Evolutionary conservation across 2,113 vertebrate species (phyloP).

Genomic region (Cryptomyrus ogoouensis): DNA sequence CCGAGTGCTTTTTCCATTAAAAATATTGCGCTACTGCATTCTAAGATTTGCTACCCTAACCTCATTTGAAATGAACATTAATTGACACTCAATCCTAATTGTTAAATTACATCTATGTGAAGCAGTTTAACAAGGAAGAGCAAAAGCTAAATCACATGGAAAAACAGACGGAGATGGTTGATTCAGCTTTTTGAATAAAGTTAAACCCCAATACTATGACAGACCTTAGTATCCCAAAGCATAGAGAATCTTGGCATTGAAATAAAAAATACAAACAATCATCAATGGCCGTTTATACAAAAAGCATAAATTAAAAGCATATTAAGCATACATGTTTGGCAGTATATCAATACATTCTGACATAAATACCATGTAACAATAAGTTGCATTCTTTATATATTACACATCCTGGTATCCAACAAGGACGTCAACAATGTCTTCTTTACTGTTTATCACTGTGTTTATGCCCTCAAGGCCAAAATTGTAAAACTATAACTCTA

Average conservation of each 20-base stretch:
- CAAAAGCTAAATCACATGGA: background rate
- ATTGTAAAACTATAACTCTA: background rate
- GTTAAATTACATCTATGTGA: background rate
- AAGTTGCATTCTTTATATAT: background rate
- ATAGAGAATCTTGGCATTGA: background rate
- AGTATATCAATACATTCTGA: conserved; percentile 1
- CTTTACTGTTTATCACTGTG: background rate
- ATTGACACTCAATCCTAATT: background rate
- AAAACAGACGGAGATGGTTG: background rate
- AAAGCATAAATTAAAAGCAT: background rate
- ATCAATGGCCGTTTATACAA: background rate
- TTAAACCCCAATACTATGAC: background rate
- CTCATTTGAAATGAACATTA: background rate
- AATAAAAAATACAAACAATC: background rate
- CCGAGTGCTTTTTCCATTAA: background rate
- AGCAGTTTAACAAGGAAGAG: background rate
- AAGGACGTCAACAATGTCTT: background rate
- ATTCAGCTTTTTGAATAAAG: background rate
- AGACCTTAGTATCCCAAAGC: background rate
- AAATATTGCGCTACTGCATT: background rate
- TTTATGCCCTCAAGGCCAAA: background rate
- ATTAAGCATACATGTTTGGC: background rate
- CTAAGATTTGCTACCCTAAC: background rate
- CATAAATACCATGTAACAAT: background rate
- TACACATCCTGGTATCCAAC: background rate